phyloP scores from a whole-genome alignment of 1,140 invertebrate species.

The Pogonomyrmex californicus region DNA sequence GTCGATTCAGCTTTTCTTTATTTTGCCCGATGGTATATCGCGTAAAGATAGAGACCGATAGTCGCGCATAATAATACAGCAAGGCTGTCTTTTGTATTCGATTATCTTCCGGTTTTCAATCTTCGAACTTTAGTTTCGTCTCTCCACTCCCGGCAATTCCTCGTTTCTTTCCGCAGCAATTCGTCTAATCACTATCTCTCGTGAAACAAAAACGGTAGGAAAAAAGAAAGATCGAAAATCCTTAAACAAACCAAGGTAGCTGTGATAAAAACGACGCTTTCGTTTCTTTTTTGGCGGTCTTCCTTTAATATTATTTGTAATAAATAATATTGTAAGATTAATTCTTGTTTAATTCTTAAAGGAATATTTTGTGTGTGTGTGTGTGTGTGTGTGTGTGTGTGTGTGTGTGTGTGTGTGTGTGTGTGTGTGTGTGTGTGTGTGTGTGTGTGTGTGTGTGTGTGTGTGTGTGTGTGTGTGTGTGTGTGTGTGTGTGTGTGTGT shows the following conservation, averaged over 20 bases:
- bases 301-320: neutral
- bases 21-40: slow-evolving; percentile 53
- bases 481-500: no score
- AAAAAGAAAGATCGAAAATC: neutral
- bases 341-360: neutral
- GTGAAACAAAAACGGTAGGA: slow-evolving; percentile 38
- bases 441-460: no score
- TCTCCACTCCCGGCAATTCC: slow-evolving; percentile 3
- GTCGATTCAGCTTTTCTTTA: slow-evolving; percentile 65
- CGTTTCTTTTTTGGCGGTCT: neutral
- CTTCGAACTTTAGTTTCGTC: slow-evolving; percentile 35
- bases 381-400: no score
- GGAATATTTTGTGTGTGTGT: neutral
- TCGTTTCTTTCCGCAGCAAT: slow-evolving; percentile 12
- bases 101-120: slow-evolving; percentile 35
- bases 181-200: slow-evolving; percentile 68
- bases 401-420: no score
- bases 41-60: slow-evolving; percentile 46
- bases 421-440: no score
- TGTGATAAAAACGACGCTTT: neutral
- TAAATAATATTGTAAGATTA: neutral
- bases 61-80: slow-evolving; percentile 54
- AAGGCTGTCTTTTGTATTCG: slow-evolving; percentile 60
- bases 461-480: no score
- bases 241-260: neutral